A percentile compares a stretch with the other conserved stretches of the same genome.
These are phyloP conservation scores for Zaprionus nigranus DNA, from an alignment of 1,140 invertebrate species.

Conservation along the genomic window DNA sequence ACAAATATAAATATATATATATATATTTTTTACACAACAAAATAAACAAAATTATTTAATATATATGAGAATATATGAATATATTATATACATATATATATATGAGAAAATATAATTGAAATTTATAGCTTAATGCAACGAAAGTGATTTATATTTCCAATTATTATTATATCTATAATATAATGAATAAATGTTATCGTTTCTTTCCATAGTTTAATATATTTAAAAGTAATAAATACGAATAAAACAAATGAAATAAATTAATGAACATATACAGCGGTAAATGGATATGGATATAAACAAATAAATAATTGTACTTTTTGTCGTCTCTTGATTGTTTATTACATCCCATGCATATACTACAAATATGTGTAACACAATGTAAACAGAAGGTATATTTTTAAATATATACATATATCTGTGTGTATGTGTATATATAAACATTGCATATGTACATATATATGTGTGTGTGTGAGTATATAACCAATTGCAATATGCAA, in stretches of 20 bases:
- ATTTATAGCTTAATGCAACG: conserved; percentile 71
- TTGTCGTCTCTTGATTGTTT: conserved; percentile 64
- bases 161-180: conserved; percentile 82
- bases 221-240: conserved; percentile 32
- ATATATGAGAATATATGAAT: conserved; percentile 16
- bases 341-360: conserved; percentile 45
- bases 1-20: too few relatives aligned
- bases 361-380: conserved; percentile 33
- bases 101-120: conserved; percentile 58
- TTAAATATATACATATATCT: conserved; percentile 33
- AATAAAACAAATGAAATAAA: conserved; percentile 51
- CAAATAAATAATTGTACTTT: conserved; percentile 62
- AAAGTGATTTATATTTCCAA: conserved; percentile 83
- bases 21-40: conserved; percentile 46
- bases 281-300: conserved; percentile 58
- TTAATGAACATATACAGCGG: conserved; percentile 52
- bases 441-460: conserved; percentile 33
- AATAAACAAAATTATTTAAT: conserved; percentile 31
- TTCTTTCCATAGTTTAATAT: conserved; percentile 57
- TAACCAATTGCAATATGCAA: conserved; percentile 30
- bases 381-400: conserved; percentile 37
- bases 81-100: conserved; percentile 48
- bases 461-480: conserved; percentile 18
- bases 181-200: conserved; percentile 73
- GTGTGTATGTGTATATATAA: conserved; percentile 41